Evolutionary conservation across 2,113 vertebrate species (phyloP).

Genomic region (Petrocephalus microphthalmus): DNA sequence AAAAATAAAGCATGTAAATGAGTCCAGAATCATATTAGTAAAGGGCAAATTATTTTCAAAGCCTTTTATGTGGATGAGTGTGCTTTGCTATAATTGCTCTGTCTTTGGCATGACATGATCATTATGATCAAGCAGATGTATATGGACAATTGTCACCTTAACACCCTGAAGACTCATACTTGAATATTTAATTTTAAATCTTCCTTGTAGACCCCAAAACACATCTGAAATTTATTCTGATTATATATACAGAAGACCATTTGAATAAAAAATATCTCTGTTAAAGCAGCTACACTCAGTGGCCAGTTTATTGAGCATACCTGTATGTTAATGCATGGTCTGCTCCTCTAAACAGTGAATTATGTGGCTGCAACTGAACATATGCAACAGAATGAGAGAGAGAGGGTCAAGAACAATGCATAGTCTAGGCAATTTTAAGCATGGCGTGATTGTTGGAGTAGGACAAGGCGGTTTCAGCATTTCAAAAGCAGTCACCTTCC

Average conservation of each 20-base stretch:
- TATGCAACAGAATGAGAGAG: not conserved
- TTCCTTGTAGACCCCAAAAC: too few relatives aligned
- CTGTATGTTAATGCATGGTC: not conserved
- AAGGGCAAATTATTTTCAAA: not conserved
- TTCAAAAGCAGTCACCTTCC: not conserved
- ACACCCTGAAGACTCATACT: too few relatives aligned
- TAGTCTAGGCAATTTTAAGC: not conserved
- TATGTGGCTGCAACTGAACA: not conserved
- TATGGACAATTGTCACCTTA: not conserved
- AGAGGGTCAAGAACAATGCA: not conserved
- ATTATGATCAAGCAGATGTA: not conserved
- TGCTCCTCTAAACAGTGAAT: not conserved
- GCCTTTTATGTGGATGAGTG: not conserved
- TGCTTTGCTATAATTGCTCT: not conserved
- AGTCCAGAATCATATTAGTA: not conserved
- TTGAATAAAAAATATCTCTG: too few relatives aligned
- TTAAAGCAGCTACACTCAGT: too few relatives aligned
- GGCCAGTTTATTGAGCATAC: too few relatives aligned
- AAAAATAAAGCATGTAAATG: not conserved
- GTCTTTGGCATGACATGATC: not conserved
- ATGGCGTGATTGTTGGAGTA: not conserved
- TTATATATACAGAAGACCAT: too few relatives aligned
- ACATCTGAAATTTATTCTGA: too few relatives aligned
- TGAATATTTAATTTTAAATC: too few relatives aligned
- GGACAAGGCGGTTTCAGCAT: not conserved